Evolutionary conservation across 2,797 vertebrate genomes (phyloP), one percentile per base, ranked within the genome.

Genomic region (Poeciliopsis paucimaculata): DNA sequence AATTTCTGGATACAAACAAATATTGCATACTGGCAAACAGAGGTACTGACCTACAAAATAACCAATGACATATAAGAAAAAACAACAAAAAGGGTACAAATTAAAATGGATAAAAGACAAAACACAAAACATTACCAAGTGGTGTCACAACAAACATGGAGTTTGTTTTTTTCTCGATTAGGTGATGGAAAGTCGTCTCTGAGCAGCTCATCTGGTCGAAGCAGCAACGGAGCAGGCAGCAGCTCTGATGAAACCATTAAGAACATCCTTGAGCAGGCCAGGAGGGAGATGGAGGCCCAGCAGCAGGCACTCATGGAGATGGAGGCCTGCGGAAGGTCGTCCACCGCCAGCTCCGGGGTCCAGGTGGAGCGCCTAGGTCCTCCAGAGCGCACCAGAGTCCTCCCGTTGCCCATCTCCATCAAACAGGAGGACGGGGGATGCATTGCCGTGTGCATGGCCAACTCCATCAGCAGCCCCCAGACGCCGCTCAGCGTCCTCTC

Each of bases 271-370:
- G 97, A 99, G 81, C 97, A 99, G 88, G 98, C 98, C 55, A 90
- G 95, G 79, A 88, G 95, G 85, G 96, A 99, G 94, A 99, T 99
- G 98, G 98, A 99, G 91, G 98, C 97, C 15, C 96, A 96, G 91
- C 98, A 99, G 93, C 98, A 98, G 20, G 97, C 97, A 5, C 93
- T 99, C 91, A 94, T 98, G 88, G 98, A 99, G 91, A 96, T 99
- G 92, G 98, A 99, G 91, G 92, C 89, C 0, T 96, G 96, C 4
- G 88, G 95, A 76, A 92, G 95, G 73, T 86, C 89, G 26, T 94
- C 73, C 0, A 70, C 85, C 5, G 77, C 81, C 70, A 76, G 94
- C 13, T 87, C 95, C 26, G 95, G 92, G 47, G 85, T 84, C 73
- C 88, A 93, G 82, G 90, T 91, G 18, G 95, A 95, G 79, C 94